Percentiles rank a stretch among this genome's conserved stretches.
These are phyloP conservation scores for Hyphantria cunea DNA, from an alignment of 1,140 invertebrate species.

Conservation along the genomic window DNA sequence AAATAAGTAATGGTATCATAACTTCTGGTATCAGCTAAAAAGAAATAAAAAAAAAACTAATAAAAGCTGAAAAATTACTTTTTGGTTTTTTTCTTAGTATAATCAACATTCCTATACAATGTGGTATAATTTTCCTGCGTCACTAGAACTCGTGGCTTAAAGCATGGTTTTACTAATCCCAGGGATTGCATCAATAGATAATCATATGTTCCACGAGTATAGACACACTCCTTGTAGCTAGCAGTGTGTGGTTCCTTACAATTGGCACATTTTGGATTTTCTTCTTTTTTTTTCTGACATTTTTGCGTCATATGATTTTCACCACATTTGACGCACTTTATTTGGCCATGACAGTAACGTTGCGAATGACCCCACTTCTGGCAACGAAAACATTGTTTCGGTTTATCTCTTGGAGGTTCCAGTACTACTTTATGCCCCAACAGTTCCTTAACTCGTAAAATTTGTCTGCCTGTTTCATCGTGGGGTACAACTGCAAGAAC, in stretches of 20 bases:
- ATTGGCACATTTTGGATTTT: constrained; percentile 59
- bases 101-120: constrained; percentile 36
- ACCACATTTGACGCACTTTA: constrained; percentile 60
- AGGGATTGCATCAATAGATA: not conserved
- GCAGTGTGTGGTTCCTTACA: constrained; percentile 57
- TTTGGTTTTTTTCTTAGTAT: not conserved
- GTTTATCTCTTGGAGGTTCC: constrained; percentile 44
- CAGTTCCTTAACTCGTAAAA: constrained; percentile 46
- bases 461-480: constrained; percentile 42
- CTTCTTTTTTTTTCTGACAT: constrained; percentile 42
- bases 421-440: constrained; percentile 44
- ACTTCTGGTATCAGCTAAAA: no score
- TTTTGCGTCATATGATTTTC: constrained; percentile 49
- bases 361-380: constrained; percentile 64
- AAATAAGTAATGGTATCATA: no score
- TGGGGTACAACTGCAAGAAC: constrained; percentile 50
- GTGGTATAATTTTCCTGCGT: constrained; percentile 36
- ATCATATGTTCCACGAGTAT: constrained; percentile 39
- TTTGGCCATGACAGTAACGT: constrained; percentile 51
- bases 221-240: constrained; percentile 49
- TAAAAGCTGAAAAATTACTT: no score
- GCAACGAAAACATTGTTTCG: constrained; percentile 55
- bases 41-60: no score
- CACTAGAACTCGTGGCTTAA: constrained; percentile 16
- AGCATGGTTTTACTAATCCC: not conserved